Conservation (phyloP, 2,797 vertebrate genomes). For the Lepus townsendii region DNA sequence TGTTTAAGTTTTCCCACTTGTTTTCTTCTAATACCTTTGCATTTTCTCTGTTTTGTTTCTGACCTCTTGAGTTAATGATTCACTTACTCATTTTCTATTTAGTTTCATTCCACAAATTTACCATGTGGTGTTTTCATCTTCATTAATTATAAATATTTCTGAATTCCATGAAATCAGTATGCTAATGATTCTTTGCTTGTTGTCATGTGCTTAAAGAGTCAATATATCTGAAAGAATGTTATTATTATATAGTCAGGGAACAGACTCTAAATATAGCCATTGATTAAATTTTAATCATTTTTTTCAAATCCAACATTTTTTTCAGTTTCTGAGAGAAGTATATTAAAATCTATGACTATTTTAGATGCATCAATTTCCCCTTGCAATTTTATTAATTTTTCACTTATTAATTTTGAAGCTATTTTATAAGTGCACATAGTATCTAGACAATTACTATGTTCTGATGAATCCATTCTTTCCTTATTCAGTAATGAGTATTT, state of each 20-base stretch:
- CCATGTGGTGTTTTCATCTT: slow-evolving; percentile 7
- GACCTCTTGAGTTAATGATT: neutral
- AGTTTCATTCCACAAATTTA: neutral
- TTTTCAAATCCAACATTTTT: slow-evolving; percentile 8
- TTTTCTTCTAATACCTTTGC: neutral
- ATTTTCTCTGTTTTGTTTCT: slow-evolving; percentile 18
- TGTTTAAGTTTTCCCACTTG: neutral
- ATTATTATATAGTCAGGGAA: neutral
- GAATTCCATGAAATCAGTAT: neutral
- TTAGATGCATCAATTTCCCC: neutral
- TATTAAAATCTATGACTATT: neutral
- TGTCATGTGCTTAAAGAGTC: neutral
- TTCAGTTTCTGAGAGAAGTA: neutral
- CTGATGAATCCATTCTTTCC: neutral
- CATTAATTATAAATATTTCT: slow-evolving; percentile 40
- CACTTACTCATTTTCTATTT: neutral
- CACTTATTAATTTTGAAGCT: neutral
- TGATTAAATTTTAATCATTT: slow-evolving; percentile 24
- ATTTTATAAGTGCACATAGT: neutral
- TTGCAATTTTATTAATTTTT: slow-evolving; percentile 8
- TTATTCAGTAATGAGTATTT: neutral
- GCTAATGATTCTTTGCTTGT: neutral
- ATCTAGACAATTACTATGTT: neutral
- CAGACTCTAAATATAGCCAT: neutral
- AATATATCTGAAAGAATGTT: slow-evolving; percentile 33